phyloP scores from a whole-genome alignment of 2,888 invertebrate species.

The Athetis lepigone region DNA sequence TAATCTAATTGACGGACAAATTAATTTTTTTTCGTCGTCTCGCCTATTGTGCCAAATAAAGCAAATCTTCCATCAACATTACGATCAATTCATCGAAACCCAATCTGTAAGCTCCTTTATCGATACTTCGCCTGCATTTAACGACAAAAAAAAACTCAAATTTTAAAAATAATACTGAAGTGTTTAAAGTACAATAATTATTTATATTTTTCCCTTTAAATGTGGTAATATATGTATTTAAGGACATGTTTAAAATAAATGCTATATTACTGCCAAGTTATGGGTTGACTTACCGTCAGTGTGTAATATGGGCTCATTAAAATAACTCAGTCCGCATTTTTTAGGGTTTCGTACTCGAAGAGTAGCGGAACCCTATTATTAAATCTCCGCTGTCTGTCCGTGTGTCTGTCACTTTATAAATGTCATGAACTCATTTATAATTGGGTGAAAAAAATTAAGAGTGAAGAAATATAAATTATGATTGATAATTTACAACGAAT shows the following conservation, averaged over 20 bases:
- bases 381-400: no score
- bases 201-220: conserved; percentile 22
- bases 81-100: neutral
- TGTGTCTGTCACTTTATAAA: no score
- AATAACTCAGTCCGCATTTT: conserved; percentile 9
- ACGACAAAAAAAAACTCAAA: conserved; percentile 9
- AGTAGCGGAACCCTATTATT: no score
- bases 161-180: conserved; percentile 27
- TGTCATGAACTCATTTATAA: no score
- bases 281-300: neutral
- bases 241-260: conserved; percentile 50
- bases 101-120: conserved; percentile 20
- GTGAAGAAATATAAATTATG: no score
- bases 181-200: conserved; percentile 21
- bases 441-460: no score
- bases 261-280: conserved; percentile 38
- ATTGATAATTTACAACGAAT: no score
- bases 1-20: no score
- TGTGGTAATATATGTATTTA: conserved; percentile 38
- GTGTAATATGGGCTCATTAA: conserved; percentile 7
- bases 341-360: neutral
- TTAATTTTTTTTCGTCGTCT: no score
- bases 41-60: no score
- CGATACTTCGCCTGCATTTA: neutral
- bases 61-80: no score